Evolutionary conservation across 2,113 vertebrate genomes (phyloP).

Genomic region (Hoplias malabaricus): DNA sequence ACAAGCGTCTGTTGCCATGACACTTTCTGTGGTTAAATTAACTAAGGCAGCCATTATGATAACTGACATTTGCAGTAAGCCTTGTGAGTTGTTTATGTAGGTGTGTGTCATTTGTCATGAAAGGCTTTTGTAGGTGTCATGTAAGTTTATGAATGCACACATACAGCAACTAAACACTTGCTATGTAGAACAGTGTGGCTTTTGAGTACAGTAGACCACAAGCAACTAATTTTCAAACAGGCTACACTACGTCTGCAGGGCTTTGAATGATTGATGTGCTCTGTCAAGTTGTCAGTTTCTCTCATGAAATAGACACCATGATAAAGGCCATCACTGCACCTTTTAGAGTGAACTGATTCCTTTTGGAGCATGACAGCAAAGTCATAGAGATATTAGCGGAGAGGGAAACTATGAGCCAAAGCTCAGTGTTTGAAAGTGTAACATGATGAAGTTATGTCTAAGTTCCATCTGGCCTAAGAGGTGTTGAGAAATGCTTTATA

Average conservation of each 20-base stretch:
- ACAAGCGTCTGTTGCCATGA: too few species aligned
- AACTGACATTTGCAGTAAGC: too few species aligned
- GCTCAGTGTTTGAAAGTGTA: background rate
- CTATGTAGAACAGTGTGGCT: conserved; percentile 7
- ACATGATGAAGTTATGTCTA: background rate
- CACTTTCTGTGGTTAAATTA: too few species aligned
- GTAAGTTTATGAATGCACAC: too few species aligned
- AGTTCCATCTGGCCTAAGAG: too few species aligned
- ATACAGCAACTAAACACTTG: conserved; percentile 13
- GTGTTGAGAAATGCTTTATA: background rate
- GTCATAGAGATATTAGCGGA: background rate
- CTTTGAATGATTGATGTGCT: conserved; percentile 64
- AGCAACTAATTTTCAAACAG: conserved; percentile 42
- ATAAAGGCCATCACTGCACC: conserved; percentile 62
- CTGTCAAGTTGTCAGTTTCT: conserved; percentile 64
- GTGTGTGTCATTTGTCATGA: too few species aligned
- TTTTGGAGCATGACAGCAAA: conserved; percentile 22
- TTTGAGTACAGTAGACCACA: conserved; percentile 29
- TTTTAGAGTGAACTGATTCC: conserved; percentile 65
- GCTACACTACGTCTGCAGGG: conserved; percentile 48
- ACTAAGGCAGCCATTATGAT: too few species aligned
- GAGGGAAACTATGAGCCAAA: background rate
- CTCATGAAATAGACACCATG: conserved; percentile 61
- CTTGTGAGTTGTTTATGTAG: too few species aligned
- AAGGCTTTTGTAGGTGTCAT: too few species aligned